A percentile compares a stretch with the other conserved stretches of the same genome.
Conservation (phyloP, 2,113 vertebrate species). For the Columbina picui region DNA sequence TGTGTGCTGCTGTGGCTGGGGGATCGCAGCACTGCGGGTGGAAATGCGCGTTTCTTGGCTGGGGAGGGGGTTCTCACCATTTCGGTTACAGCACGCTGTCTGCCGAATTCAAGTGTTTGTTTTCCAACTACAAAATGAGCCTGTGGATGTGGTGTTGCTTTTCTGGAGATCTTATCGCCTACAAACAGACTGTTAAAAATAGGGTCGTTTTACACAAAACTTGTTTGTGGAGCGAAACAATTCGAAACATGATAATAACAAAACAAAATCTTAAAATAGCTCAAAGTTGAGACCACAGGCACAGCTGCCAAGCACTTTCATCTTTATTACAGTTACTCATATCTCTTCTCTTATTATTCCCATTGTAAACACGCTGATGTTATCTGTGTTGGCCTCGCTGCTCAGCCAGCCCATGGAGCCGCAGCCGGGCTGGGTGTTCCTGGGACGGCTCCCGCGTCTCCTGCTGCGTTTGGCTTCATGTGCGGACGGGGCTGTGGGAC, state of each 20-base stretch:
- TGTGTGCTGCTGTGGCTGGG: neutral
- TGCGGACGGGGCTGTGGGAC: fast-evolving
- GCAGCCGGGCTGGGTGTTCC: neutral
- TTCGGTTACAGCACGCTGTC: neutral
- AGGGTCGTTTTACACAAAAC: slow-evolving; percentile 37
- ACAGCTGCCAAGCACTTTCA: slow-evolving; percentile 59
- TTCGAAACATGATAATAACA: slow-evolving; percentile 48
- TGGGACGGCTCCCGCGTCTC: neutral
- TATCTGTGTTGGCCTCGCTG: neutral
- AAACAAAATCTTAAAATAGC: slow-evolving; percentile 64
- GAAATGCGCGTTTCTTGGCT: neutral
- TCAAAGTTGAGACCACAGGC: slow-evolving; percentile 23
- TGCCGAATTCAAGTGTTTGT: neutral
- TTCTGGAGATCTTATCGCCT: slow-evolving; percentile 39
- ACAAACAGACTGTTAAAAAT: slow-evolving; percentile 56
- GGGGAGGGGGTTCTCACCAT: neutral
- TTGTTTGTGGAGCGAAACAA: slow-evolving; percentile 61
- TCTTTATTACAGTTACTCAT: slow-evolving; percentile 59
- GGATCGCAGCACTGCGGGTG: neutral
- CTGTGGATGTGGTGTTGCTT: slow-evolving; percentile 13
- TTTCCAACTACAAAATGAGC: neutral
- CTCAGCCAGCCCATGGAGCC: neutral
- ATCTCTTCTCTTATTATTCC: slow-evolving; percentile 50
- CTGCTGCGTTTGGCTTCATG: neutral
- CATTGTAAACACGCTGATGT: slow-evolving; percentile 38